Evolutionary conservation across 2,888 invertebrate species (phyloP), one percentile per base, ranked within the genome.

Genomic region (Leucophenga maculata): DNA sequence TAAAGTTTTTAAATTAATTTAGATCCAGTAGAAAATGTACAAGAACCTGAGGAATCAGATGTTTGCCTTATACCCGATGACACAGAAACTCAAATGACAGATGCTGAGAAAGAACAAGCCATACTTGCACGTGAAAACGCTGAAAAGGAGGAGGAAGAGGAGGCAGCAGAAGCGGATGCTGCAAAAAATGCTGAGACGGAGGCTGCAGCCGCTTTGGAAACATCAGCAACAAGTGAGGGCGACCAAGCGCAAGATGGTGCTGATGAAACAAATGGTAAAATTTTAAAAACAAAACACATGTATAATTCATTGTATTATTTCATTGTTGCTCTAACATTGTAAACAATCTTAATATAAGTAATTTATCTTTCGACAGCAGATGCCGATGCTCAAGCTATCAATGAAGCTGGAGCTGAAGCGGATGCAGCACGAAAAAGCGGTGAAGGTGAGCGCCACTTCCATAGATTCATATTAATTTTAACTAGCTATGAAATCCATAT

Each of bases 11-110:
- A 8, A 39, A 39, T 57, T 55, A 48, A 60, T 68, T 73, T 67
- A 71, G 90, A 89, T 72, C 84, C 89, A n/a, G 88, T 87, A 0
- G 91, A 91, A 22, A 90, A 91, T 77, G 90, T 87, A 0, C 83
- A 88, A 70, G 86, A 87, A 71, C 86, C 86, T 0, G 93, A 93
- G 14, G 92, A 92, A 60, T 93, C 93, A 77, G 93, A 93, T 79
- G 89, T 93, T 8, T 93, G 93, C 71, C 90, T 93, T 6, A 90
- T 93, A 73, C 93, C 93, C 0, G 93, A 93, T 79, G 92, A 92
- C 0, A 92, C 92, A 70, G 89, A 93, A 71, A 86, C 82, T 0
- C 92, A 92, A 80, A 91, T 92, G 72, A 92, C 92, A 0, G 92
- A 93, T 77, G 93, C 91, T 0, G 93, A 93, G 78, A 93, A 92